Evolutionary conservation across 2,113 vertebrate species (phyloP), one percentile per base, ranked within the genome.

Genomic region (Dascyllus trimaculatus): DNA sequence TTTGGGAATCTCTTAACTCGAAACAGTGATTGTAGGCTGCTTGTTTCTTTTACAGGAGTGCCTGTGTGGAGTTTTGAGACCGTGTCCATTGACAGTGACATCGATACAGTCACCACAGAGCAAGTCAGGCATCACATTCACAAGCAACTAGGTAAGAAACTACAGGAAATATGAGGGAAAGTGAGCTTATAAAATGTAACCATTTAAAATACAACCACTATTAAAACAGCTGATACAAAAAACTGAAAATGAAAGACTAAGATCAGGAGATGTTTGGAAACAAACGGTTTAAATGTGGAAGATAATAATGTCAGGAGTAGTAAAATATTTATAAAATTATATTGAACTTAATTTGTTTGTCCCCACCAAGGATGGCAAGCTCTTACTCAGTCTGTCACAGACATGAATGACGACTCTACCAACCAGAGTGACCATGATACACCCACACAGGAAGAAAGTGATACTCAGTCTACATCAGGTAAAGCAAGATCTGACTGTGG

Each of bases 81-180:
- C 0, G 91, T 95, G 76, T 93, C 92, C 35, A 87, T 94, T n/a
- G 94, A 94, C 83, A 95, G 94, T 19, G 92, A 96, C 84, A 85
- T 95, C 54, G 93, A 95, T 73, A 95, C 94, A 5, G 90, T 93
- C 67, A 87, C 81, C 54, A 92, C 91, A 1, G 91, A 92, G 43
- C 80, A 63, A 52, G 86, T 93, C 63, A 86, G 81, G 22, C 71
- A 73, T 45, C 88, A 94, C 49, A 70, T 96, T 56, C 68, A 80
- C 63, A 91, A 64, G 19, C 80, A 66, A 4, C 52, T 89, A 2
- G 67, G 83, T 89, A 70, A 79, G 84, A 87, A 14, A 82, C 32
- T 59, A 78, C 85, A 76, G 45, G 14, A 32, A 48, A 49, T 13
- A 10, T 46, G 9, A 7, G 51, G 21, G 25, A 38, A 52, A 26